Evolutionary conservation across 2,113 vertebrate genomes (phyloP), one percentile per base, ranked within the genome.

Genomic region (Oreotrochilus melanogaster): DNA sequence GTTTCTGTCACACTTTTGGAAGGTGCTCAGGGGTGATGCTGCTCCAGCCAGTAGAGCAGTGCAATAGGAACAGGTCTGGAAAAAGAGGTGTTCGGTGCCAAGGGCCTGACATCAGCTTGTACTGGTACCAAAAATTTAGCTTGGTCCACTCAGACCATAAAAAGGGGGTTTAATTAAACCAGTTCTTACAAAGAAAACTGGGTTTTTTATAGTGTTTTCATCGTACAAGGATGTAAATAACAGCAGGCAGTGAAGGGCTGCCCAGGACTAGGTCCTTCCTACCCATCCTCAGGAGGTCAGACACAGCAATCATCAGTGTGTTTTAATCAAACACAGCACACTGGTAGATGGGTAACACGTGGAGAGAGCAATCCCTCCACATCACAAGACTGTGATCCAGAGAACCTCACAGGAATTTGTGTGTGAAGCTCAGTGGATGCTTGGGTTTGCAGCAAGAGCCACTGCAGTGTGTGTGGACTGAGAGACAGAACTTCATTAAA

Each of bases 1-100:
- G 88, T 93, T 96, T 93, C 95, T 93, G 94, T 93, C 94, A 93
- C 1, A 9, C 85, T 82, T 31, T 92, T 86, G 85, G 76, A 93
- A 86, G 80, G 71, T 69, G 80, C 56, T 73, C 4, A 53, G 54
- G 69, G 85, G 88, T 86, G 82, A 21, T 14, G 18, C 51, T 45
- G 37, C 82, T 58, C 14, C 61, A 39, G 92, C 89, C 75, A 19
- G 78, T 9, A 57, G 89, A 4, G 23, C 62, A 30, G 57, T 5
- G 62, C 53, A 5, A 37, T 3, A 61, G 78, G 81, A 71, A 37
- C 51, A 24, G 89, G 61, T 39, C 83, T 58, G 66, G 35, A 60
- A 65, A 76, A 73, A 58, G 69, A 18, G 2, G 4, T 1, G 0
- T 12, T 31, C 1, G 45, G n/a, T 78, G 95, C 95, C 91, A 95